Base-by-base conservation (phyloP, 2,113 vertebrate species). In the Lucifuga dentata region DNA sequence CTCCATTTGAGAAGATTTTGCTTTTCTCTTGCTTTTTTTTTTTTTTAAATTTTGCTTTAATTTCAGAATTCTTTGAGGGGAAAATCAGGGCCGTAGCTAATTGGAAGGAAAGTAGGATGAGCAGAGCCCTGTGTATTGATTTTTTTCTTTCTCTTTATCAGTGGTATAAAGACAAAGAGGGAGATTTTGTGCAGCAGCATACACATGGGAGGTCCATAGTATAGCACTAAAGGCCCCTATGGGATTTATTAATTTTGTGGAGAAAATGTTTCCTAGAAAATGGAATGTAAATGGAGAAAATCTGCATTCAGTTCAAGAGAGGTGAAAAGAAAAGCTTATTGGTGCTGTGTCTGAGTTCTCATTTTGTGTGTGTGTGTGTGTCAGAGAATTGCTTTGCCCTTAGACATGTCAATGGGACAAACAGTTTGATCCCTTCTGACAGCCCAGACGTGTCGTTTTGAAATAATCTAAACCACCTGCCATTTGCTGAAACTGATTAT, bases 161-260 rank as follows among this genome's bases (percentile, higher is more conserved):
- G 76, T 66, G 63, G 73, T 76, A 79, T 50, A 52, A 80, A 73
- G 53, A 61, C 20, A 58, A 26, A 61, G 41, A 26, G 35, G 12
- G 23, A 12, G 58, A 24, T 51, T 69, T 78, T 72, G 29, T 41
- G 59, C 45, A 57, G 19, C 29, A 11, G 21, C 55, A 32, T 40
- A 69, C 62, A 75, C 61, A 58, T 66, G n/a, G 59, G 21, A 51
- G 41, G 58, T 63, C 62, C 59, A 62, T 52, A 36, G 52, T 53
- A 51, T 44, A 63, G 58, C 17, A 49, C 39, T 23, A n/a, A 43
- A 12, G 48, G 59, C 69, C 78, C 81, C 76, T 49, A 6, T 49
- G 86, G 88, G 83, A 88, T 86, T 87, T 61, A 89, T 92, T 91
- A 87, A 67, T 68, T 87, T 79, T 57, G 59, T 52, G 24, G 29